Conservation (phyloP, 2,888 invertebrate species). For the Megaustenia siamemsis region DNA sequence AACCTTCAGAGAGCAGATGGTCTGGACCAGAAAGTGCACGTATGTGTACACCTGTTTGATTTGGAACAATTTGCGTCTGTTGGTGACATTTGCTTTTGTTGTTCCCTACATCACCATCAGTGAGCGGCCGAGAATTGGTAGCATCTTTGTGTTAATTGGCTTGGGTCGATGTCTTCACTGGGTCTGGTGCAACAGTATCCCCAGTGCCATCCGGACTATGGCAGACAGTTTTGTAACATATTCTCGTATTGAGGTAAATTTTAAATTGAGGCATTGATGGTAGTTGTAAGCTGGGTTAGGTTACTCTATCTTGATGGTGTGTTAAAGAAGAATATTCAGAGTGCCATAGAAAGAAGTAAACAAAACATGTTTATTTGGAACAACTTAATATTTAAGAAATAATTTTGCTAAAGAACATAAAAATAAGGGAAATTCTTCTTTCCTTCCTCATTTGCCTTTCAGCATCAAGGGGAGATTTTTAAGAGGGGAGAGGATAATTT, state of each 20-base stretch:
- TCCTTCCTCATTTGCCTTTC: too few species aligned
- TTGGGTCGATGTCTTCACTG: constrained; percentile 1
- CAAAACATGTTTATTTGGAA: too few species aligned
- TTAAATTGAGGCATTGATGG: too few species aligned
- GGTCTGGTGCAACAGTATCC: constrained; percentile 20
- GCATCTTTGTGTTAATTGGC: constrained; percentile 16
- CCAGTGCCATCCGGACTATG: constrained; percentile 23
- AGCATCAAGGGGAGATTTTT: too few species aligned
- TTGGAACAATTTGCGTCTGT: constrained; percentile 13
- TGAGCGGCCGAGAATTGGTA: not conserved
- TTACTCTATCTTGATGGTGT: too few species aligned
- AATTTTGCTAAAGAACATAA: too few species aligned
- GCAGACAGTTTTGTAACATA: not conserved
- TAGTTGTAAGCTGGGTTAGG: too few species aligned
- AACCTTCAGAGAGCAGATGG: constrained; percentile 19
- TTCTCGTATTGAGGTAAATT: constrained; percentile 15
- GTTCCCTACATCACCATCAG: constrained; percentile 11
- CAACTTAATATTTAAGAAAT: too few species aligned
- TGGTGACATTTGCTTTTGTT: constrained; percentile 27
- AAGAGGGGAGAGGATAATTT: too few species aligned
- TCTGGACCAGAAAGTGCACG: constrained; percentile 14
- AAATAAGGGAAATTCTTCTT: too few species aligned
- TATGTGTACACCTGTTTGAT: not conserved
- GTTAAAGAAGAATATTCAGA: too few species aligned
- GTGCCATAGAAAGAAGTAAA: too few species aligned